Percentiles rank a stretch among this genome's conserved stretches.
phyloP scores from a whole-genome alignment of 1,140 invertebrate species.

The Berghia stephanieae region DNA sequence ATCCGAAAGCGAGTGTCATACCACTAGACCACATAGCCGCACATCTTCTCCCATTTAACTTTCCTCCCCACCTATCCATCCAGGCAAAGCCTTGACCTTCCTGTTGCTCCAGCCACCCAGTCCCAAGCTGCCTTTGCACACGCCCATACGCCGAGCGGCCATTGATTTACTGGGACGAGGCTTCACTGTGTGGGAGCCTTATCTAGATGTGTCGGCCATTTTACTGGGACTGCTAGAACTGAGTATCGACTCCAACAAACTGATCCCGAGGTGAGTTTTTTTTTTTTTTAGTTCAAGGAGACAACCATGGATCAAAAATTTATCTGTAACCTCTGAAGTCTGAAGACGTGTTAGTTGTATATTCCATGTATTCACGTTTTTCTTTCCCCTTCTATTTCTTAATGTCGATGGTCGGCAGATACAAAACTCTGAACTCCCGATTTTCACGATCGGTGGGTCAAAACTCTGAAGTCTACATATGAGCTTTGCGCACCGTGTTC shows the following conservation, averaged over 20 bases:
- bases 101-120: conserved; percentile 87
- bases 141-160: conserved; percentile 89
- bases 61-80: conserved; percentile 24
- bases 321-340: not conserved
- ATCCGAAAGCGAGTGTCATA: too few species aligned
- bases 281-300: not conserved
- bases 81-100: conserved; percentile 89
- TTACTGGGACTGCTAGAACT: conserved; percentile 90
- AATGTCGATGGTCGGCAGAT: too few species aligned
- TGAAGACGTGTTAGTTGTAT: not conserved
- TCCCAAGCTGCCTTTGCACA: conserved; percentile 84
- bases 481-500: too few species aligned
- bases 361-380: not conserved
- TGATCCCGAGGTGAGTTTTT: conserved; percentile 79
- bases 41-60: too few species aligned
- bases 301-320: not conserved
- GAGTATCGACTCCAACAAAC: conserved; percentile 91
- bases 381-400: too few species aligned
- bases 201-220: conserved; percentile 93
- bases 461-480: too few species aligned
- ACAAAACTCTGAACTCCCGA: too few species aligned
- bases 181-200: conserved; percentile 98
- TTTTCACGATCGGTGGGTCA: too few species aligned
- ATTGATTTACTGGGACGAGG: conserved; percentile 93
- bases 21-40: too few species aligned